A percentile compares a stretch with the other conserved stretches of the same genome.
These are phyloP conservation scores for Siniperca scherzeri DNA, from an alignment of 2,797 vertebrate genomes.

Conservation along the genomic window DNA sequence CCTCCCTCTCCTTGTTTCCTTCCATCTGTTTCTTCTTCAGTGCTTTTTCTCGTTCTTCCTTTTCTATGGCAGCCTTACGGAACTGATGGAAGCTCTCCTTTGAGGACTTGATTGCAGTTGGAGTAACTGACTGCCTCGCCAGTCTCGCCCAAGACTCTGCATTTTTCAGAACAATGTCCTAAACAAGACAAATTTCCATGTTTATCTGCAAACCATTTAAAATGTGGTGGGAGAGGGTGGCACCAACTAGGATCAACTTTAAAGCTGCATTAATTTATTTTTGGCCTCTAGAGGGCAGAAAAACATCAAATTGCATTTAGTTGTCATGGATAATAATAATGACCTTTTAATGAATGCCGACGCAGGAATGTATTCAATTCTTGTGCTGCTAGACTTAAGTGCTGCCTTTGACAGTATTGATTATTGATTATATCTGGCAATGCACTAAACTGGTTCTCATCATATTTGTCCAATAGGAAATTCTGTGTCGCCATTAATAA, in stretches of 20 bases:
- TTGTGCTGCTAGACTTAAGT: too few species aligned
- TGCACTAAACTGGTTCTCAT: too few species aligned
- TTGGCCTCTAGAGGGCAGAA: neutral
- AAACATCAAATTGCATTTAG: neutral
- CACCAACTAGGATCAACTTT: neutral
- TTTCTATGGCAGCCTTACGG: constrained; percentile 90
- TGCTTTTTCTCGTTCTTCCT: constrained; percentile 85
- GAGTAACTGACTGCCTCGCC: constrained; percentile 80
- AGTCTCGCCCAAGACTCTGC: constrained; percentile 90
- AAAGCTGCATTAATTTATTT: neutral
- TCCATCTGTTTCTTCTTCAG: constrained; percentile 79
- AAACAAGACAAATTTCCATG: constrained; percentile 24
- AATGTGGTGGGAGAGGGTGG: neutral
- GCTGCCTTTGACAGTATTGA: too few species aligned
- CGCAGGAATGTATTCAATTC: too few species aligned
- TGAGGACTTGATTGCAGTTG: constrained; percentile 87
- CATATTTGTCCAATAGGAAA: too few species aligned
- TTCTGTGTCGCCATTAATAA: too few species aligned
- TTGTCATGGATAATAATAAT: neutral
- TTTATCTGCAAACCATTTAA: neutral
- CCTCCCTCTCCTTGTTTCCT: constrained; percentile 64
- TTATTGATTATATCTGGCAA: too few species aligned
- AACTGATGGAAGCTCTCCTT: constrained; percentile 92
- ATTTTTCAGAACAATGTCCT: constrained; percentile 90
- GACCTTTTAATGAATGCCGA: too few species aligned